Conservation (phyloP, 2,797 vertebrate genomes). For the Gallinago solitaria region DNA sequence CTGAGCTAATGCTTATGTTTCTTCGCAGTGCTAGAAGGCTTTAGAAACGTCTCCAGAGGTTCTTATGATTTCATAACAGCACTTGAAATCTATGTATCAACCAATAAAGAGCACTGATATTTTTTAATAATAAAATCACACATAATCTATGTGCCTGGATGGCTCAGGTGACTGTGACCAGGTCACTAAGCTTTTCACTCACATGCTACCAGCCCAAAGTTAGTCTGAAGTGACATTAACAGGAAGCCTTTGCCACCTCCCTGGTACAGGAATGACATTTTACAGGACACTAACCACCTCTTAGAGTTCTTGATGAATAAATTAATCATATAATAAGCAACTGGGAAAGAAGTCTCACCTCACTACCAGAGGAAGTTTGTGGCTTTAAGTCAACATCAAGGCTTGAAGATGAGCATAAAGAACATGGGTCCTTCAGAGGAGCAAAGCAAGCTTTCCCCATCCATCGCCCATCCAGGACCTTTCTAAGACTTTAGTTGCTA, state of each 20-base stretch:
- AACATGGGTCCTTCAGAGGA: neutral
- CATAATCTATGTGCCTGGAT: neutral
- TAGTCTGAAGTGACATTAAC: neutral
- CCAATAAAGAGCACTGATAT: neutral
- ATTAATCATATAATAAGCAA: neutral
- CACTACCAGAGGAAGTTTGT: neutral
- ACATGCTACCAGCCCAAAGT: neutral
- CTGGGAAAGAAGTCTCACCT: neutral
- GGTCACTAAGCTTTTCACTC: neutral
- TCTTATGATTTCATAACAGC: neutral
- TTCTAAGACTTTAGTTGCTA: neutral
- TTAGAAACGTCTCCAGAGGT: neutral
- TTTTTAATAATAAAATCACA: neutral
- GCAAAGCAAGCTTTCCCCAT: neutral
- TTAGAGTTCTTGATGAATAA: neutral
- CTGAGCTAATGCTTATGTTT: neutral
- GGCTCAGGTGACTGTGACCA: neutral
- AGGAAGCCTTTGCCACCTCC: neutral
- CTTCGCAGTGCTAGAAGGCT: neutral
- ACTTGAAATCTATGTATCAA: rapidly evolving
- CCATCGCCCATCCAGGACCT: neutral
- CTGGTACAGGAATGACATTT: neutral
- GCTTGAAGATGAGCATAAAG: neutral
- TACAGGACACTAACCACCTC: neutral
- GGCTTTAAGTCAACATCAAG: neutral